Evolutionary conservation across 1,140 invertebrate genomes (phyloP).

Genomic region (Campodea augens): DNA sequence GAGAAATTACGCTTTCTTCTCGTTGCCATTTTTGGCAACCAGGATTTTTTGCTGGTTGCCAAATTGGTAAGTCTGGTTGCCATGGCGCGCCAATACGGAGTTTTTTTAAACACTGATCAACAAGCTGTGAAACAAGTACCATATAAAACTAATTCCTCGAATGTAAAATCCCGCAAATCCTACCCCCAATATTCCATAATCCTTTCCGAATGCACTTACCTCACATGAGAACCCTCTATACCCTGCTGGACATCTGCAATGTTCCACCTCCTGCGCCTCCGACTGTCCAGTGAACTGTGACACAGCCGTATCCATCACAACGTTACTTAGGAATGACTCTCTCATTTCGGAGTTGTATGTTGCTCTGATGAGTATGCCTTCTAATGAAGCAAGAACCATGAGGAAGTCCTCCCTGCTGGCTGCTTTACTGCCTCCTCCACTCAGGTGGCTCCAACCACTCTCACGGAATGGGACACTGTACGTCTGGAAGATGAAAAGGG

Average conservation of each 20-base stretch:
- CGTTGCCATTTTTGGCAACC: no score
- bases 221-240: constrained; percentile 71
- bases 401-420: constrained; percentile 61
- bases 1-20: no score
- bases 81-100: no score
- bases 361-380: constrained; percentile 67
- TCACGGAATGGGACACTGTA: constrained; percentile 39
- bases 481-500: constrained; percentile 19
- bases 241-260: constrained; percentile 61
- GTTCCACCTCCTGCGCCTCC: constrained; percentile 48
- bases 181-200: no score
- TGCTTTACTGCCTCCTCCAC: constrained; percentile 23
- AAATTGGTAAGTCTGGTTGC: no score
- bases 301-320: constrained; percentile 58
- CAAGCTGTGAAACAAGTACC: no score
- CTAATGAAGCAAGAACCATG: constrained; percentile 57
- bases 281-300: constrained; percentile 29
- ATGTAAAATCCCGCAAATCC: no score
- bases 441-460: constrained; percentile 22
- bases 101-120: no score
- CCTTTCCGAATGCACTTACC: no score
- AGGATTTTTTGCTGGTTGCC: no score
- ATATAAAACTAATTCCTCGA: no score
- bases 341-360: constrained; percentile 49
- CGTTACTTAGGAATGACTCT: constrained; percentile 51